These are phyloP conservation scores for Augochlorella aurata DNA, from an alignment of 2,888 invertebrate genomes.

Conservation along the genomic window DNA sequence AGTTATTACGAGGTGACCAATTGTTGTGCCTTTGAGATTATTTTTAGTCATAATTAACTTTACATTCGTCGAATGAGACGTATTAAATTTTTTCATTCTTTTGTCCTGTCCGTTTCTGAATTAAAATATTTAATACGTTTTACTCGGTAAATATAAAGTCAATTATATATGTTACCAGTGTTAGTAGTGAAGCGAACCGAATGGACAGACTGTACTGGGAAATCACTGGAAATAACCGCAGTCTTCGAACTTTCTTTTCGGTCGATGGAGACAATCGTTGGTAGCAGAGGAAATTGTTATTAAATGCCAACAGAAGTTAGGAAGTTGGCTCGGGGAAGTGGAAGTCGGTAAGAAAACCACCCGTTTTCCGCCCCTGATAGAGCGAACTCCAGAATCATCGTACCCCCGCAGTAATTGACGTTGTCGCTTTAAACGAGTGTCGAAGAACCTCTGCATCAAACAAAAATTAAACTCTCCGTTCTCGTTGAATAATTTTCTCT, in stretches of 20 bases:
- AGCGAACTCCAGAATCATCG: background rate
- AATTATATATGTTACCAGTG: background rate
- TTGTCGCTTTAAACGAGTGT: background rate
- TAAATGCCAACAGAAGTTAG: background rate
- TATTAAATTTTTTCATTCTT: too few species aligned
- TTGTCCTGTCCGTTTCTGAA: too few species aligned
- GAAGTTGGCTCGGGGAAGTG: background rate
- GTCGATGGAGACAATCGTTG: constrained; percentile 1
- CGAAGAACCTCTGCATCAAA: too few species aligned
- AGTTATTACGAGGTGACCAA: too few species aligned
- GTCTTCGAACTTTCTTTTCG: background rate
- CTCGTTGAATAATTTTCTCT: too few species aligned
- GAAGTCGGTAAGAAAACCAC: background rate
- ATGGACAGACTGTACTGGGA: background rate
- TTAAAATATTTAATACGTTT: too few species aligned
- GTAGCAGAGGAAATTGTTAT: background rate
- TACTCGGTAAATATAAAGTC: too few species aligned
- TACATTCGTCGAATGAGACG: too few species aligned
- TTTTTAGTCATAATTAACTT: too few species aligned
- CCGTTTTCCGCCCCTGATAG: background rate
- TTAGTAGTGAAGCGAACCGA: background rate
- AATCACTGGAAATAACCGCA: background rate
- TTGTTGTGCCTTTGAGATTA: too few species aligned
- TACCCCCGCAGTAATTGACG: background rate
- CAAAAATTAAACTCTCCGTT: too few species aligned